These are phyloP conservation scores for Anguilla anguilla DNA, from an alignment of 2,797 vertebrate genomes.

Conservation along the genomic window DNA sequence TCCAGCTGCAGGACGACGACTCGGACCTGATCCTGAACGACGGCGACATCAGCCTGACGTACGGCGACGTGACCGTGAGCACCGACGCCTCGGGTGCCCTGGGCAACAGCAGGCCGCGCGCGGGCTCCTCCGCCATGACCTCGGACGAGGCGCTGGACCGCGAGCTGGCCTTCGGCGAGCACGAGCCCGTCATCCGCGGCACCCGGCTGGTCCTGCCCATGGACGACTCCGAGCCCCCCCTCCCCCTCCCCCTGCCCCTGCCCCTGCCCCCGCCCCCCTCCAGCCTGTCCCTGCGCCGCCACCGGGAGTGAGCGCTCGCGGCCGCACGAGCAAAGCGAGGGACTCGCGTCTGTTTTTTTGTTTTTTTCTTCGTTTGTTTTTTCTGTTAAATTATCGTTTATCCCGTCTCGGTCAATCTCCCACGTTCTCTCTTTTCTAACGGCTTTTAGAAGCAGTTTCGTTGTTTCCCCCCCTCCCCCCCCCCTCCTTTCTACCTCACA, in stretches of 20 bases:
- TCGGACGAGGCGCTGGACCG: constrained; percentile 79
- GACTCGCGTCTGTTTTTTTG: not conserved
- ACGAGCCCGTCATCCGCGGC: constrained; percentile 86
- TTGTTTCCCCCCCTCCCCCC: not conserved
- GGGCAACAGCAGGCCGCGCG: constrained; percentile 63
- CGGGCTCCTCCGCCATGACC: constrained; percentile 47
- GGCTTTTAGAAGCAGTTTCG: not conserved
- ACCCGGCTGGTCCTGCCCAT: constrained; percentile 88
- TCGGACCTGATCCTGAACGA: constrained; percentile 90
- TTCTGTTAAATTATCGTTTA: constrained; percentile 13
- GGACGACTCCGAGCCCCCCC: constrained; percentile 81
- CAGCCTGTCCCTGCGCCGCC: constrained; percentile 66
- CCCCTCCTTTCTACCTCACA: constrained; percentile 25
- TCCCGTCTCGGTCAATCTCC: not conserved
- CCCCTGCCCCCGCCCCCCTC: constrained; percentile 56
- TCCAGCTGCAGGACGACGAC: constrained; percentile 86
- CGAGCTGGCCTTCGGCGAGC: constrained; percentile 80
- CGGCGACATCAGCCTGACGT: constrained; percentile 84
- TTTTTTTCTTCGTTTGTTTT: not conserved
- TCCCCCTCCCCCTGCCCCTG: constrained; percentile 65
- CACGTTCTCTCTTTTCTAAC: not conserved
- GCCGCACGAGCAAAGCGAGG: not conserved
- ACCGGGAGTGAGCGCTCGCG: constrained; percentile 59
- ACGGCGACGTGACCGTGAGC: constrained; percentile 85
- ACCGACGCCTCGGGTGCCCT: constrained; percentile 73